Evolutionary conservation across 2,888 invertebrate genomes (phyloP).

Genomic region (Pantelozetes paolii): DNA sequence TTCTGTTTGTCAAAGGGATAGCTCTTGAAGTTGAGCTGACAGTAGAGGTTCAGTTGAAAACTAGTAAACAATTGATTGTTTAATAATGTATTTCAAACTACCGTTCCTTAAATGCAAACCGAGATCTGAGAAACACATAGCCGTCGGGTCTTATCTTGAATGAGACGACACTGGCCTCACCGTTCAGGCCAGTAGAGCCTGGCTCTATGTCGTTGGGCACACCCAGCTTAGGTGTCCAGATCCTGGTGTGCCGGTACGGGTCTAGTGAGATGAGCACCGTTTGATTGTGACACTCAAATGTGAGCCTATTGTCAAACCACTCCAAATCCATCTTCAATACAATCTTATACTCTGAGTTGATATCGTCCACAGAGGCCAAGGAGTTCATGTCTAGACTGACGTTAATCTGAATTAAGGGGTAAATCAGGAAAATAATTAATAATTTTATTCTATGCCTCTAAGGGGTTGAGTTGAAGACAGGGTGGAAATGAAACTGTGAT

Average conservation of each 20-base stretch:
- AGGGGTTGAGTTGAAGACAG: too few relatives aligned
- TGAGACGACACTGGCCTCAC: neutral
- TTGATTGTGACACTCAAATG: neutral
- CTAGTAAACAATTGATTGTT: neutral
- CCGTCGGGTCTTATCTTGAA: slow-evolving; percentile 27
- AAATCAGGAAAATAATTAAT: neutral
- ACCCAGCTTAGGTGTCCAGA: slow-evolving; percentile 28
- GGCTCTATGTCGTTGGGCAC: slow-evolving; percentile 37
- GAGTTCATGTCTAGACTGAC: slow-evolving; percentile 37
- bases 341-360: slow-evolving; percentile 34
- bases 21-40: slow-evolving; percentile 23
- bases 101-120: neutral
- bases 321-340: slow-evolving; percentile 36
- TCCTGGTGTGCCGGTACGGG: neutral
- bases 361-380: slow-evolving; percentile 21
- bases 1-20: slow-evolving; percentile 36
- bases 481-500: neutral
- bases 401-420: slow-evolving; percentile 1
- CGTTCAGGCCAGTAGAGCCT: slow-evolving; percentile 5
- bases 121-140: slow-evolving; percentile 20
- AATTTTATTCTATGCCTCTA: neutral
- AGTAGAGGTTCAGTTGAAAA: slow-evolving; percentile 36
- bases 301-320: slow-evolving; percentile 35
- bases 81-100: slow-evolving; percentile 3
- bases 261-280: neutral